These are phyloP conservation scores for Vidua chalybeata DNA, from an alignment of 2,113 vertebrate genomes.

Conservation along the genomic window DNA sequence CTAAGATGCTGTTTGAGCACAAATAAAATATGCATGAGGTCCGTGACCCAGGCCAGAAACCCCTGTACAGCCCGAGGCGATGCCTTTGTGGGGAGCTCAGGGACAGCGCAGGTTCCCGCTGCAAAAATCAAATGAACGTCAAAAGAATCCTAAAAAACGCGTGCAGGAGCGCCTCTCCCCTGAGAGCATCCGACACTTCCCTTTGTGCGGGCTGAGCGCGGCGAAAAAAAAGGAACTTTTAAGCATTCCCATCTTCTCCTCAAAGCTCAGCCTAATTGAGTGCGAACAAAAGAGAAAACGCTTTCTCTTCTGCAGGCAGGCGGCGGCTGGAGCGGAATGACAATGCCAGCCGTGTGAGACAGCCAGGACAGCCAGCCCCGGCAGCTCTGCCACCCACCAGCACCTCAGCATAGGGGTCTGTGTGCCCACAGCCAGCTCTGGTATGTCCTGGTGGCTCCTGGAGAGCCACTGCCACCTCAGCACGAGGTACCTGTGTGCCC, in stretches of 20 bases:
- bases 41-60: constrained; percentile 12
- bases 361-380: neutral
- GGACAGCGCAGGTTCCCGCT: neutral
- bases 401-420: rapidly evolving
- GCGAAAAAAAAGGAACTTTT: neutral
- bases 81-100: constrained; percentile 50
- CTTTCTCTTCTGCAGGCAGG: neutral
- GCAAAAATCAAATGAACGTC: constrained; percentile 43
- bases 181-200: neutral
- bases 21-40: neutral
- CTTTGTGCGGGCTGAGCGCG: neutral
- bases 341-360: neutral
- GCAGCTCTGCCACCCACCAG: neutral
- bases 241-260: constrained; percentile 24
- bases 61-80: constrained; percentile 54
- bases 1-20: neutral
- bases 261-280: constrained; percentile 54
- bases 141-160: neutral
- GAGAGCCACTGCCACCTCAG: rapidly evolving
- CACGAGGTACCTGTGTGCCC: rapidly evolving
- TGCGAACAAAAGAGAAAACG: constrained; percentile 21
- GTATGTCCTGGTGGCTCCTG: neutral
- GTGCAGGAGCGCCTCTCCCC: neutral
- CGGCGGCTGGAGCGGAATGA: neutral
- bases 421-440: neutral